A percentile compares a stretch with the other conserved stretches of the same genome.
Conservation (phyloP, 2,113 vertebrate species). For the Halichoeres trimaculatus region DNA sequence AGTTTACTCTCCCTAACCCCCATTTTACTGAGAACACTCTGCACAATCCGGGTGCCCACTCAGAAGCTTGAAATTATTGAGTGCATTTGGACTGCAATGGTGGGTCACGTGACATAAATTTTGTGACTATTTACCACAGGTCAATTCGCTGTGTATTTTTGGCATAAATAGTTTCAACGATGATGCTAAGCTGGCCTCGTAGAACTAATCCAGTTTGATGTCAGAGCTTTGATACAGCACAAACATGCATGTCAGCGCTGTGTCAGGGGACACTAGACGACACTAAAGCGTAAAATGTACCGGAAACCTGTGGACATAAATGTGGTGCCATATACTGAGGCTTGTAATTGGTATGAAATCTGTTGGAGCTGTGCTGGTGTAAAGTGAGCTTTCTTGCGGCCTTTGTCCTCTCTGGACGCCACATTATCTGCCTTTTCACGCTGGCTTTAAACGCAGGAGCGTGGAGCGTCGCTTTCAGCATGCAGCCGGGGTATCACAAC, state of each 20-base stretch:
- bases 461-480: slow-evolving; percentile 65
- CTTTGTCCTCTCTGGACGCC: slow-evolving; percentile 72
- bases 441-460: slow-evolving; percentile 72
- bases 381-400: slow-evolving; percentile 49
- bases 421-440: slow-evolving; percentile 80
- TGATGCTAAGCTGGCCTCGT: background rate
- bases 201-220: background rate
- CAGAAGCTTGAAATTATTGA: background rate
- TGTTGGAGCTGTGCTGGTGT: slow-evolving; percentile 51
- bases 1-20: background rate
- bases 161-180: background rate
- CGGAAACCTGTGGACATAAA: slow-evolving; percentile 60
- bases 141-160: too few relatives aligned
- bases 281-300: slow-evolving; percentile 71
- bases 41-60: background rate
- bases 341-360: slow-evolving; percentile 83
- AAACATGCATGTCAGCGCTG: background rate
- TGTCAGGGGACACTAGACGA: slow-evolving; percentile 20
- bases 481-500: slow-evolving; percentile 45
- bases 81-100: too few relatives aligned
- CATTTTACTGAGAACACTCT: background rate
- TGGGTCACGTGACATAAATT: too few relatives aligned
- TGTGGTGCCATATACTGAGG: slow-evolving; percentile 45
- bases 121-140: too few relatives aligned
- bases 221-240: background rate